phyloP scores from a whole-genome alignment of 2,888 invertebrate genomes.

The Tinea pellionella region DNA sequence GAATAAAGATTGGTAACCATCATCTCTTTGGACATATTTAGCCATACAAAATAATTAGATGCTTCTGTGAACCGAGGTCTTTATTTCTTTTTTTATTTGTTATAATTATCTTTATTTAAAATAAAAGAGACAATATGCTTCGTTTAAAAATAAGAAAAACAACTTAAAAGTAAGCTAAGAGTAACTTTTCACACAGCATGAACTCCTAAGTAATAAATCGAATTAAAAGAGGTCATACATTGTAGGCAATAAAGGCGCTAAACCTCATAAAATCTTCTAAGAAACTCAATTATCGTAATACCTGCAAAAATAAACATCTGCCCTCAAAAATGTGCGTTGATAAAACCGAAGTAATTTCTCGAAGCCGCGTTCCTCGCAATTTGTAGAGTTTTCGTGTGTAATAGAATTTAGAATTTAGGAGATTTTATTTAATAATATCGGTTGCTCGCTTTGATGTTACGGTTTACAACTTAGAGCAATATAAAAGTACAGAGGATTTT shows the following conservation, averaged over 20 bases:
- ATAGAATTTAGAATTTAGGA: slow-evolving; percentile 18
- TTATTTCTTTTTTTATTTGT: too few relatives aligned
- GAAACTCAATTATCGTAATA: slow-evolving; percentile 51
- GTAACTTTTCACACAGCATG: too few relatives aligned
- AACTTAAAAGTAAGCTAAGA: too few relatives aligned
- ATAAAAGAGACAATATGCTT: too few relatives aligned
- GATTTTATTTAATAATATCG: slow-evolving; percentile 12
- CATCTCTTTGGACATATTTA: too few relatives aligned
- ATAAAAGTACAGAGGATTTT: not conserved
- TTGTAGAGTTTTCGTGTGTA: slow-evolving; percentile 13
- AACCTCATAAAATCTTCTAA: slow-evolving; percentile 23
- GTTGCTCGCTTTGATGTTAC: slow-evolving; percentile 9
- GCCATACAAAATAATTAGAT: too few relatives aligned
- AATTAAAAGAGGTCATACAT: not conserved
- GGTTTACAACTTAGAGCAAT: not conserved
- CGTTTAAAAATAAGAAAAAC: too few relatives aligned
- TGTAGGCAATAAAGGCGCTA: not conserved
- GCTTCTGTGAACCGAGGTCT: too few relatives aligned
- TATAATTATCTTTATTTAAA: too few relatives aligned
- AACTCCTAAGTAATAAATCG: too few relatives aligned
- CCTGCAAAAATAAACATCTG: slow-evolving; percentile 40
- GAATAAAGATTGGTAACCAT: too few relatives aligned
- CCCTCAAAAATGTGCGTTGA: slow-evolving; percentile 29
- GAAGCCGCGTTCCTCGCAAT: not conserved
- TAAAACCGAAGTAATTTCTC: slow-evolving; percentile 13